phyloP scores from a whole-genome alignment of 2,797 vertebrate genomes.

The Chelon labrosus region DNA sequence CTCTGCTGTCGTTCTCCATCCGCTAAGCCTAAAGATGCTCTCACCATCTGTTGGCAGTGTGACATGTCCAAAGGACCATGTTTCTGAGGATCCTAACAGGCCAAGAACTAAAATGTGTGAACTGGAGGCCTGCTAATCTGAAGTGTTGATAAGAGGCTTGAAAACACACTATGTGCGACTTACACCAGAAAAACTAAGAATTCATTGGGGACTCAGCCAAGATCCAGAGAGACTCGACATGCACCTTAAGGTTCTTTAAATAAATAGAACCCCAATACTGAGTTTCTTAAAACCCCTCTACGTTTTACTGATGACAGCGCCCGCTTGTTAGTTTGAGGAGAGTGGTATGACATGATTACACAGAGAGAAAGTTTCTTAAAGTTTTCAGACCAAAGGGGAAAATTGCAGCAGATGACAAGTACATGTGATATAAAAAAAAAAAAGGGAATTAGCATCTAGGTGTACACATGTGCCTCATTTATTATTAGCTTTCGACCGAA shows the following conservation, averaged over 20 bases:
- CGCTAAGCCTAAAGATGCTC: slow-evolving; percentile 75
- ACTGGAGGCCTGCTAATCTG: slow-evolving; percentile 76
- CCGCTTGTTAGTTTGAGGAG: not conserved
- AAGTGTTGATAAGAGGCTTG: slow-evolving; percentile 81
- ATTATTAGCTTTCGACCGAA: slow-evolving; percentile 58
- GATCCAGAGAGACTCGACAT: slow-evolving; percentile 22
- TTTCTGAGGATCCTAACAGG: slow-evolving; percentile 77
- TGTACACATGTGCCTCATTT: slow-evolving; percentile 53
- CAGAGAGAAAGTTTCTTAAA: not conserved
- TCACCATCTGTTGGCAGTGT: slow-evolving; percentile 82
- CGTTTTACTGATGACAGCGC: not conserved
- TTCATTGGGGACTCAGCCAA: slow-evolving; percentile 58
- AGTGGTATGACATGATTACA: not conserved
- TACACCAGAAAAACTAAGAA: slow-evolving; percentile 50
- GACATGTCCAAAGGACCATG: slow-evolving; percentile 80
- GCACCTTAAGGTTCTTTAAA: slow-evolving; percentile 28
- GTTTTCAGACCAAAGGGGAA: slow-evolving; percentile 16
- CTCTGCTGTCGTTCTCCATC: slow-evolving; percentile 64
- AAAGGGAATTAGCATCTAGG: slow-evolving; percentile 16
- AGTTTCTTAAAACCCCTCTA: too few relatives aligned
- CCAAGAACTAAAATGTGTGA: slow-evolving; percentile 81
- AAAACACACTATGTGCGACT: slow-evolving; percentile 75
- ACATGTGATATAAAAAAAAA: slow-evolving; percentile 10
- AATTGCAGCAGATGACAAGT: slow-evolving; percentile 48
- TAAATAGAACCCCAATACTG: not conserved